phyloP scores from a whole-genome alignment of 2,888 invertebrate species.

The Tiliacea citrago region DNA sequence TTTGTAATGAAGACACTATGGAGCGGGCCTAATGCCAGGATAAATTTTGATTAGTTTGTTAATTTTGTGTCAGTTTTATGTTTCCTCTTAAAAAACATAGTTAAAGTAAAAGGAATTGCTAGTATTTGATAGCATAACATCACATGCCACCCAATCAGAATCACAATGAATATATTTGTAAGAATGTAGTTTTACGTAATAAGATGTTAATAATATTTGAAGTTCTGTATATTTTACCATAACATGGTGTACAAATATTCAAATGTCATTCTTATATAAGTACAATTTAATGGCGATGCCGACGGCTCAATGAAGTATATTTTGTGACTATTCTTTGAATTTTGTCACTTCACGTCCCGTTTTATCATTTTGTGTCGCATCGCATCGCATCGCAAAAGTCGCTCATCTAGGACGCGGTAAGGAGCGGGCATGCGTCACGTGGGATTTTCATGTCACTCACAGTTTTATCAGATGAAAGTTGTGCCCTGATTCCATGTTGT shows the following conservation, averaged over 20 bases:
- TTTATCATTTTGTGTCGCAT: background rate
- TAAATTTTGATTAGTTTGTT: no score
- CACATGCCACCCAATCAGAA: background rate
- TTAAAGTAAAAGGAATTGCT: background rate
- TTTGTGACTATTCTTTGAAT: no score
- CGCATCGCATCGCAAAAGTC: background rate
- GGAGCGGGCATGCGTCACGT: constrained; percentile 41
- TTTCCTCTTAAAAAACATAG: background rate
- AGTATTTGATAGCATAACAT: background rate
- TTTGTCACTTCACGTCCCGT: background rate
- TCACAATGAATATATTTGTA: no score
- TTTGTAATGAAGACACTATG: background rate
- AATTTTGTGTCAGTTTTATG: no score
- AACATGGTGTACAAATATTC: no score
- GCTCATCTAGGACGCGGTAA: constrained; percentile 31
- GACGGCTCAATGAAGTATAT: background rate
- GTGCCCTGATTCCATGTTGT: constrained; percentile 32
- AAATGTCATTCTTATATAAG: no score
- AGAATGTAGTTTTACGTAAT: no score
- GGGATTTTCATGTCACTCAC: constrained; percentile 45
- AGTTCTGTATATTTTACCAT: no score
- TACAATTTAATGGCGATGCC: no score
- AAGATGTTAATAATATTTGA: no score
- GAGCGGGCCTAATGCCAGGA: no score
- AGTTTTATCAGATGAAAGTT: constrained; percentile 56